Conservation (phyloP, 1,140 invertebrate genomes). For the Helicoverpa armigera region DNA sequence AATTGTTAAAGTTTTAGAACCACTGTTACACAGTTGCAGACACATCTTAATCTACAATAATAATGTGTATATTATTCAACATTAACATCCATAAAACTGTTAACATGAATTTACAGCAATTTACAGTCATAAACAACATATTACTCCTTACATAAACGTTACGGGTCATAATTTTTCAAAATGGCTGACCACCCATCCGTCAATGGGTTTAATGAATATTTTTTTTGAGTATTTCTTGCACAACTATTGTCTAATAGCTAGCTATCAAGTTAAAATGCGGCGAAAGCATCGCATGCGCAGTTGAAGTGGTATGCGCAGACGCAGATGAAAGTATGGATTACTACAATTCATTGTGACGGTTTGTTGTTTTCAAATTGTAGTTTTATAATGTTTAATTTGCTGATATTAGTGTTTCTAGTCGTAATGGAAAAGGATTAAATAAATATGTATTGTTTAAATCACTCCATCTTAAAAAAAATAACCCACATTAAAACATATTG, state of each 20-base stretch:
- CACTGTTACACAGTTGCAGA: no score
- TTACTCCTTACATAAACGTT: conserved; percentile 3
- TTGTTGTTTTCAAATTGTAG: conserved; percentile 7
- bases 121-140: background rate
- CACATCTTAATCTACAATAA: no score
- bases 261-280: conserved; percentile 19
- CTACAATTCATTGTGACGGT: conserved; percentile 25
- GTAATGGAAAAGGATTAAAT: no score
- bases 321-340: conserved; percentile 39
- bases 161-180: conserved; percentile 13
- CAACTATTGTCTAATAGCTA: conserved; percentile 33
- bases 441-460: no score
- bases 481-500: no score
- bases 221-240: conserved; percentile 2
- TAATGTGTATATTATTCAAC: no score
- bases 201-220: conserved; percentile 11
- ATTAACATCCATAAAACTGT: background rate
- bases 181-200: background rate
- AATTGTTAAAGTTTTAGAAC: no score
- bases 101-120: background rate
- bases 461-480: no score
- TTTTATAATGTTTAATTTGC: background rate
- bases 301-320: background rate
- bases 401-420: background rate
- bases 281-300: conserved; percentile 33